Evolutionary conservation across 2,113 vertebrate species (phyloP), one percentile per base, ranked within the genome.

Genomic region (Ellobius talpinus): DNA sequence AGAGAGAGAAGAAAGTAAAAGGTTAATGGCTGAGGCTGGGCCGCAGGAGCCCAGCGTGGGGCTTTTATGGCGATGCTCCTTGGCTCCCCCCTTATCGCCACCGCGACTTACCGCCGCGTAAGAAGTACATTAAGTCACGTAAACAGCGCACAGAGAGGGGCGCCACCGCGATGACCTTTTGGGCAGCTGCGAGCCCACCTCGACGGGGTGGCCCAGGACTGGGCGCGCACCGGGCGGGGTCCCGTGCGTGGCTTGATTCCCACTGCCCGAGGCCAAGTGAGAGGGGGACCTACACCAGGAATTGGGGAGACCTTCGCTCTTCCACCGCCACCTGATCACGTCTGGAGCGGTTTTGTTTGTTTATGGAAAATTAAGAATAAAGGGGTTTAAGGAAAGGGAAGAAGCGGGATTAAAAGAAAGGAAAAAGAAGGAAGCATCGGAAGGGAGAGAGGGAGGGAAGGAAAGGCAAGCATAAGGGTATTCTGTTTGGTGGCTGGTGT

Each of bases 111-210:
- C 97, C 85, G 97, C 98, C 78, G 97, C 95, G 96, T 91, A 97
- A 84, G 95, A 95, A 98, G 98, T 93, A 98, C 98, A 98, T 98
- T 96, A 97, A 98, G 98, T 98, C 98, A 95, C 98, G 98, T 98
- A 98, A 98, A 98, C 98, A 98, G 89, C 96, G 90, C 97, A 92
- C 93, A 72, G 96, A 90, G 96, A 97, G 98, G 98, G 97, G 98
- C 96, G 98, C 81, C 97, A 89, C 98, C 97, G 97, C 98, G 95
- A 98, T 98, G 98, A 98, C 98, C 98, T 96, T 92, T 96, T 81
- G 55, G 47, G 93, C 58, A 8, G 65, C 47, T 26, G 65, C 29
- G 8, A 47, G 95, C 96, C 96, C 92, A 95, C 91, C 96, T 95
- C 96, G 77, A 94, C 81, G 7, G 52, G 42, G 72, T 45, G 55